Base-by-base conservation (phyloP, 2,888 invertebrate genomes). In the Rhodophaea formosa region DNA sequence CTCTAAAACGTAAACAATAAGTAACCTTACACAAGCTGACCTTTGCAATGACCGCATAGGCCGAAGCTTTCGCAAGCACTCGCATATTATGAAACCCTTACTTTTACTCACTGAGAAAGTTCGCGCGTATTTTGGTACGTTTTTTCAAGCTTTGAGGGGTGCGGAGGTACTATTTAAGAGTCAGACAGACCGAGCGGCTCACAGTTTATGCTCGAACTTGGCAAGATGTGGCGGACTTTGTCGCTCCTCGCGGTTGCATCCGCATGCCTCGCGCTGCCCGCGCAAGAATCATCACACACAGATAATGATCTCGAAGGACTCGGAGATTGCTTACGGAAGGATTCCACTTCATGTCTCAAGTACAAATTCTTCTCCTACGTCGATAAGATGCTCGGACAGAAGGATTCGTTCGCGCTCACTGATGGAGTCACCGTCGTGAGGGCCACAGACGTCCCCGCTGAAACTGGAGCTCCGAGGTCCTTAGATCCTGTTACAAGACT, bases 361-460 rank as follows among this genome's bases (percentile, higher is more conserved):
- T 96, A 96, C 92, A 97, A 96, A 81, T 93, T 97, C 77, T 96
- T 96, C 91, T 94, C 95, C 17, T 96, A 95, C 85, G 95, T 97
- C 68, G 97, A 97, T 90, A 96, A 96, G 85, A 95, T 96, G 92
- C 92, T 96, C 60, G 94, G 95, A 53, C 95, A 95, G 69, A 96
- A 95, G 81, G 96, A 97, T 74, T 94, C 94, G 62, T 96, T 96
- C 75, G 93, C 95, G 8, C 83, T 97, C 46, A 94, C 96, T 58
- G 96, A 97, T 68, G 97, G 97, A 57, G 95, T 97, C 54, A 96
- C 96, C 52, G 95, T 97, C 23, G 95, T 96, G 59, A 95, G 95
- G 81, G 96, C 95, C 7, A 87, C 93, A 43, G 94, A 94, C 62
- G 93, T 94, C 15, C 93, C 94, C 0, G 86, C 91, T 3, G 95